These are phyloP conservation scores for Drosophila stalkeri DNA, from an alignment of 2,888 invertebrate genomes.

Conservation along the genomic window DNA sequence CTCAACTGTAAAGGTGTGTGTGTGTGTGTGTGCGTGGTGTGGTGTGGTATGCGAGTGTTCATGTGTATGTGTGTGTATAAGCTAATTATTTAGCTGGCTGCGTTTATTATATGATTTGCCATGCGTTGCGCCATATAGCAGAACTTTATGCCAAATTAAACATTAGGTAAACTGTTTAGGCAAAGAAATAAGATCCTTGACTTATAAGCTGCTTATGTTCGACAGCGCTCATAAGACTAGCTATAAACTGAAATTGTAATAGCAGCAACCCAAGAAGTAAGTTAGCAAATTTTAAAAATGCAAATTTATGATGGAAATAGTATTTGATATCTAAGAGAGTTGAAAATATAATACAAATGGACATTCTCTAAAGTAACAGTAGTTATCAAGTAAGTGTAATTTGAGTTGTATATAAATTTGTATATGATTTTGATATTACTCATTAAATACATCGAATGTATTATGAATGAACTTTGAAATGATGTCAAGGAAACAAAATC, in stretches of 20 bases:
- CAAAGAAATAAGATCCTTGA: constrained; percentile 10
- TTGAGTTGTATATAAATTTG: no score
- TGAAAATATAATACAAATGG: neutral
- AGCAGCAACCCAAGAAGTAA: neutral
- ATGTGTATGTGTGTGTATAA: constrained; percentile 7
- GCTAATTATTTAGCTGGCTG: constrained; percentile 48
- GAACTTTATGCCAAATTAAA: constrained; percentile 32
- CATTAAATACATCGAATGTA: no score
- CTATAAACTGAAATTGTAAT: constrained; percentile 2
- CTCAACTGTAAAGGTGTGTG: constrained; percentile 17
- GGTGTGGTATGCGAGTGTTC: neutral
- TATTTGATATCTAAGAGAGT: neutral
- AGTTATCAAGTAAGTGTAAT: no score
- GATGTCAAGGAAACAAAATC: no score
- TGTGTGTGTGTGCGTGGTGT: neutral
- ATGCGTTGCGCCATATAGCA: constrained; percentile 5
- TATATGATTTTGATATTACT: no score
- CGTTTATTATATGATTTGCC: constrained; percentile 35
- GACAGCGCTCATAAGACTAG: neutral
- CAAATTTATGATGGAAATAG: neutral
- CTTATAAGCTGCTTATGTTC: constrained; percentile 1
- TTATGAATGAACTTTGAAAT: no score
- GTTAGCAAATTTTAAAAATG: neutral
- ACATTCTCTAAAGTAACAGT: neutral
- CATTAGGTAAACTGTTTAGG: constrained; percentile 15